Percentiles rank a stretch among this genome's conserved stretches.
phyloP scores from a whole-genome alignment of 2,113 vertebrate species.

The Cranoglanis bouderius region DNA sequence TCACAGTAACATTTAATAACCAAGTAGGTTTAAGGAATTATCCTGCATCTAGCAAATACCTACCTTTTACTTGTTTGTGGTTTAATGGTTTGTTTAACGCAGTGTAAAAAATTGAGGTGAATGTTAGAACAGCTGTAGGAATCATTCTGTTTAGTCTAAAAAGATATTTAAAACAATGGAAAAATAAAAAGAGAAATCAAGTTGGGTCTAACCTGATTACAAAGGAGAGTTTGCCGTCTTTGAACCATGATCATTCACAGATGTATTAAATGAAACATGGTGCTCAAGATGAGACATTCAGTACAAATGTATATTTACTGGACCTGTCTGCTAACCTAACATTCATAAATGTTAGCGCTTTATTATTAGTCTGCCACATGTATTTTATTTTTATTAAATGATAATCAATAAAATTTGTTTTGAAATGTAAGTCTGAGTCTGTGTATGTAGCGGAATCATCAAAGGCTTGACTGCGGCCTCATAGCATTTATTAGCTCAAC shows the following conservation, averaged over 20 bases:
- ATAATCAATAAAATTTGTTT: slow-evolving; percentile 41
- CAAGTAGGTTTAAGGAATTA: background rate
- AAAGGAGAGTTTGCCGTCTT: slow-evolving; percentile 32
- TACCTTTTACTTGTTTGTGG: background rate
- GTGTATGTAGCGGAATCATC: slow-evolving; percentile 9
- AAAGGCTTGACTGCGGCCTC: slow-evolving; percentile 14
- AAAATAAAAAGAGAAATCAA: background rate
- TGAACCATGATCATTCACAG: slow-evolving; percentile 37
- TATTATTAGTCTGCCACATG: slow-evolving; percentile 26
- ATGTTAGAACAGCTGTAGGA: background rate
- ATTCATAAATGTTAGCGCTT: slow-evolving; percentile 25
- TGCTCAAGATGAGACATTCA: slow-evolving; percentile 17
- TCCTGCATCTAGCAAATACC: background rate
- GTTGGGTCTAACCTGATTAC: background rate
- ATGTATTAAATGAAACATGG: slow-evolving; percentile 31
- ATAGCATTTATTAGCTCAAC: slow-evolving; percentile 39
- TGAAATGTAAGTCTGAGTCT: slow-evolving; percentile 31
- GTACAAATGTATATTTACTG: slow-evolving; percentile 40
- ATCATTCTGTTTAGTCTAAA: background rate
- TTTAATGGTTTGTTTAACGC: slow-evolving; percentile 22
- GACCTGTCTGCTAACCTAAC: background rate
- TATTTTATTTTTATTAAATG: slow-evolving; percentile 38
- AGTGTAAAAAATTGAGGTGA: slow-evolving; percentile 26
- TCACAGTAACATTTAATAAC: background rate
- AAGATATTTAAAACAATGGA: background rate